Evolutionary conservation across 1,140 invertebrate genomes (phyloP).

Genomic region (Charaxes varanes): DNA sequence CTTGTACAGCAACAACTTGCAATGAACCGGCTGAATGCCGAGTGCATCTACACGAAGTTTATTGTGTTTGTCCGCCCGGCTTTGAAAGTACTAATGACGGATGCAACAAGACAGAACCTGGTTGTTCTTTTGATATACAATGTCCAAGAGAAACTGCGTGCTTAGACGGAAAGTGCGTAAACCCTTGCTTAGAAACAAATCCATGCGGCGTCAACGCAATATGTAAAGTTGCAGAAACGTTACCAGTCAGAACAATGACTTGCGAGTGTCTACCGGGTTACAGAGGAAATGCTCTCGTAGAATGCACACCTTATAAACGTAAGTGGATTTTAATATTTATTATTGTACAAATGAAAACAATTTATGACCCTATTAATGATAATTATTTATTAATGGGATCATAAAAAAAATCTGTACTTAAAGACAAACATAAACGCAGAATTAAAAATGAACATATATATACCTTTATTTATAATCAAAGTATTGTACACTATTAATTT

Average conservation of each 20-base stretch:
- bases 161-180: constrained; percentile 85
- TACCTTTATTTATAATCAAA: no score
- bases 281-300: constrained; percentile 85
- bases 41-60: constrained; percentile 83
- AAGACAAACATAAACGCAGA: no score
- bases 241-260: constrained; percentile 90
- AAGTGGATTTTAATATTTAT: constrained; percentile 28
- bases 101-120: constrained; percentile 78
- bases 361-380: no score
- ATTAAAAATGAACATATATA: no score
- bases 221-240: constrained; percentile 87
- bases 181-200: constrained; percentile 86
- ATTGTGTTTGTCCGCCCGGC: constrained; percentile 87
- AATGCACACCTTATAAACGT: constrained; percentile 82
- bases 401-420: no score
- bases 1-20: constrained; percentile 82
- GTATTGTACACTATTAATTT: no score
- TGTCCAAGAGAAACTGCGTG: constrained; percentile 90
- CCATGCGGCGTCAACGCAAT: constrained; percentile 89
- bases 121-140: constrained; percentile 85
- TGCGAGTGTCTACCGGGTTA: constrained; percentile 91
- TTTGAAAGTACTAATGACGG: constrained; percentile 81
- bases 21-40: constrained; percentile 82
- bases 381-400: no score
- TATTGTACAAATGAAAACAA: no score